Base-by-base conservation (phyloP, 2,888 invertebrate genomes). In the Argyra leucocephala region DNA sequence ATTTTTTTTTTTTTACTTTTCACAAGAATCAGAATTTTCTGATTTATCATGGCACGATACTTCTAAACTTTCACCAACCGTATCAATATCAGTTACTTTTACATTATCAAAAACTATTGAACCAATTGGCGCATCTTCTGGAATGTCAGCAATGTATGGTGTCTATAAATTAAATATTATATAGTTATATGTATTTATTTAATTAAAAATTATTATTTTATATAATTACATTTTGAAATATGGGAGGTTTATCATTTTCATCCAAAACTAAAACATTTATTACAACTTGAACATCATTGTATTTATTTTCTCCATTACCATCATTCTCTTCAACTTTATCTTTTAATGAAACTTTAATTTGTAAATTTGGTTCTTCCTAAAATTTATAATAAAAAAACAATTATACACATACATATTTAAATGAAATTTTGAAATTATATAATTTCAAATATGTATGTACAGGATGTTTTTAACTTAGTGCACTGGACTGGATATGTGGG, bases 201-300 rank as follows among this genome's bases (percentile, higher is more conserved):
- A 22, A 21, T 15, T 22, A 22, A n/a, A 2, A 48, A 48, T 4
- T 21, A 24, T 37, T 58, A 15, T 31, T 23, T n/a, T n/a, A n/a
- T 2, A 2, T 18, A 62, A 83, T 83, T 81, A 90, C 90, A 79
- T 88, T 86, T 79, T 84, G 83, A 79, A 91, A 91, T 66, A 83
- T 83, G 9, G 94, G 93, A 37, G 90, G 84, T 78, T 93, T 93
- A 75, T 95, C 94, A 76, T 95, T 94, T 73, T 91, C 91, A 74
- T 95, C 94, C 12, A 90, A 80, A 21, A 95, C 87, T 67, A 93
- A 92, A 67, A 93, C 89, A 36, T 88, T 89, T 61, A 92, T 88
- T 4, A 90, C 88, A 10, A 88, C 86, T 71, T 86, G 84, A 18
- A 90, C 88, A 67, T 90, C 80, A 78, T 91, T 92, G 71, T 88